These are phyloP conservation scores for Lordiphosa stackelbergi DNA, from an alignment of 1,140 invertebrate species.

Conservation along the genomic window DNA sequence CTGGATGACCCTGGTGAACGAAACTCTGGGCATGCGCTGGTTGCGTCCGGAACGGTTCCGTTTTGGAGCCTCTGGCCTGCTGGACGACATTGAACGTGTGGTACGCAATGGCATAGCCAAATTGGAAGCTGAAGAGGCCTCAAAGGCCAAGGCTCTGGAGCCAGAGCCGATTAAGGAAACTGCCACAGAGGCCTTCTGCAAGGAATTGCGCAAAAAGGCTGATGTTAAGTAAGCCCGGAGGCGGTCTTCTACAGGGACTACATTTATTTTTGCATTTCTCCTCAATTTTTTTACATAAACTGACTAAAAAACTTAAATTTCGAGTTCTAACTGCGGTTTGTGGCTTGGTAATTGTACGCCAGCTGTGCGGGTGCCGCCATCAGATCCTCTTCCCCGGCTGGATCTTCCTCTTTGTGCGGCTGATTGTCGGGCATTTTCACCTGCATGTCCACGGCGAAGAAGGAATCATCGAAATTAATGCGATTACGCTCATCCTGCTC, in stretches of 20 bases:
- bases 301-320: conserved; percentile 37
- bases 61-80: conserved; percentile 94
- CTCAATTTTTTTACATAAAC: conserved; percentile 28
- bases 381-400: conserved; percentile 58
- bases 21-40: conserved; percentile 93
- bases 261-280: conserved; percentile 43
- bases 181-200: conserved; percentile 28
- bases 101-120: conserved; percentile 49
- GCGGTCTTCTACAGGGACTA: conserved; percentile 11
- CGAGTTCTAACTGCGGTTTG: conserved; percentile 7
- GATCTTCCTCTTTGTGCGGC: conserved; percentile 27
- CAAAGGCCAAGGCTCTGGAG: background rate
- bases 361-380: conserved; percentile 62
- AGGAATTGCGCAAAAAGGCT: conserved; percentile 31
- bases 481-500: conserved; percentile 72
- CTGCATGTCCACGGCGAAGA: conserved; percentile 69
- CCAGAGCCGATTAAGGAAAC: background rate
- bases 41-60: conserved; percentile 89
- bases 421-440: conserved; percentile 71
- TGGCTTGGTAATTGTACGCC: conserved; percentile 34
- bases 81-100: conserved; percentile 84
- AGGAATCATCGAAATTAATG: conserved; percentile 70
- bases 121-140: conserved; percentile 27
- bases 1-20: conserved; percentile 92
- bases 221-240: conserved; percentile 5